Conservation (phyloP, 2,113 vertebrate species). For the Myiozetetes cayanensis region DNA sequence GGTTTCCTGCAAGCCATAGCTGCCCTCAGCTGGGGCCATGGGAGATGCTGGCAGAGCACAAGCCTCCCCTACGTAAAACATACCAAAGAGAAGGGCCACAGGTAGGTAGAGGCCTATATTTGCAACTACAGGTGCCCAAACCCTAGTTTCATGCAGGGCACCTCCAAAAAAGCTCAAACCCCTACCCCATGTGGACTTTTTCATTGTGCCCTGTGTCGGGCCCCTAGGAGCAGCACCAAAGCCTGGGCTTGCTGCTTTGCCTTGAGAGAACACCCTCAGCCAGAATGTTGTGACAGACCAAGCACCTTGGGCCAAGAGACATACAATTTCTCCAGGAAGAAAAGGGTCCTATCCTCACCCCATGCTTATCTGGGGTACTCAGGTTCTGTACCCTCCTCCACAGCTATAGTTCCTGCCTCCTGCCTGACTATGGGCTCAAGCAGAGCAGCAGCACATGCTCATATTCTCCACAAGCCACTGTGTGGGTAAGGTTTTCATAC, state of each 20-base stretch:
- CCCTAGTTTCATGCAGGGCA: too few species aligned
- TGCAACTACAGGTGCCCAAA: not conserved
- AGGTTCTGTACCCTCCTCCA: not conserved
- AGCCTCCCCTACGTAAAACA: not conserved
- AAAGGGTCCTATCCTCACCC: not conserved
- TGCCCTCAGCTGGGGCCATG: accelerated
- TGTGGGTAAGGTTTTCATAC: not conserved
- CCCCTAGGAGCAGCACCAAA: not conserved
- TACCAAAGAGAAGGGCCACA: not conserved
- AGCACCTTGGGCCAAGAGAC: not conserved
- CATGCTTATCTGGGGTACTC: not conserved
- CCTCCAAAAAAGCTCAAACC: not conserved
- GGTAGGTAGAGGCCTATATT: not conserved
- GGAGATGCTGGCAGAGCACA: not conserved
- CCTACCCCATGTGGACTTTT: not conserved
- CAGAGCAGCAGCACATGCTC: not conserved
- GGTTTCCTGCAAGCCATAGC: not conserved
- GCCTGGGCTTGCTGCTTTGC: not conserved
- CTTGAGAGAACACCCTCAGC: not conserved
- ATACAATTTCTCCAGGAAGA: not conserved
- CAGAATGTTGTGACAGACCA: not conserved
- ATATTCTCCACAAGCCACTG: not conserved
- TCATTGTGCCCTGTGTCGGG: not conserved
- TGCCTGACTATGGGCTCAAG: not conserved
- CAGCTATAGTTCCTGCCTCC: not conserved